Base-by-base conservation (phyloP, 1,140 invertebrate genomes). In the Muscidifurax raptorellus region DNA sequence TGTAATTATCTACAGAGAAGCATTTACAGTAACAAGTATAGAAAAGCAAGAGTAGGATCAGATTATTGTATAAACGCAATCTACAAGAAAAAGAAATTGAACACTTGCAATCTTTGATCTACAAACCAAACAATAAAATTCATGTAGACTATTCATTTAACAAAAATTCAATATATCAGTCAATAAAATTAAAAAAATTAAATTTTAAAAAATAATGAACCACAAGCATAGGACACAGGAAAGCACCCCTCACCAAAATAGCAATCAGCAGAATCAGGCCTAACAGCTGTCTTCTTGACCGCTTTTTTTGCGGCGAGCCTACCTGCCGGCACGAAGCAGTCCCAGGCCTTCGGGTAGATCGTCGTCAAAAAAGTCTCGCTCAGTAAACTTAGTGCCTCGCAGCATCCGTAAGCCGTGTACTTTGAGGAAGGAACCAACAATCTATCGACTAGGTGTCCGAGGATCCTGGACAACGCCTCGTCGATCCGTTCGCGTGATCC, bases 271-370 rank as follows among this genome's bases (percentile, higher is more conserved):
- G 71, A 85, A 6, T 85, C 85, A 13, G 18, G 18, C 52, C 4
- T 40, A n/a, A 52, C 13, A 64, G 76, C 77, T 78, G 47, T 40
- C n/a, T 66, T 82, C 66, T 77, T 75, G 13, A 22, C 15, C 32
- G 69, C 30, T 47, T 77, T 83, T 64, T 32, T 82, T 9, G 59
- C 72, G 25, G 59, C 69, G 27, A 40, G 77, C 74, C n/a, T 86
- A n/a, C 47, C 75, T 13, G 89, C 89, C 7, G 87, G 83, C 27
- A 88, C 64, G 36, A 90, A 82, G 80, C 93, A 94, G 72, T 93
- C 93, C 95, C 95, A 95, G 5, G 94, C 92, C 83, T 90, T 91
- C 4, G 91, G 89, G 81, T 94, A 94, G 5, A 94, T 84, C n/a
- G 92, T 93, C 10, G 93, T 93, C 9, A 91, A 88, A 85, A 94